Evolutionary conservation across 2,113 vertebrate species (phyloP), one percentile per base, ranked within the genome.

Genomic region (Crocuta crocuta): DNA sequence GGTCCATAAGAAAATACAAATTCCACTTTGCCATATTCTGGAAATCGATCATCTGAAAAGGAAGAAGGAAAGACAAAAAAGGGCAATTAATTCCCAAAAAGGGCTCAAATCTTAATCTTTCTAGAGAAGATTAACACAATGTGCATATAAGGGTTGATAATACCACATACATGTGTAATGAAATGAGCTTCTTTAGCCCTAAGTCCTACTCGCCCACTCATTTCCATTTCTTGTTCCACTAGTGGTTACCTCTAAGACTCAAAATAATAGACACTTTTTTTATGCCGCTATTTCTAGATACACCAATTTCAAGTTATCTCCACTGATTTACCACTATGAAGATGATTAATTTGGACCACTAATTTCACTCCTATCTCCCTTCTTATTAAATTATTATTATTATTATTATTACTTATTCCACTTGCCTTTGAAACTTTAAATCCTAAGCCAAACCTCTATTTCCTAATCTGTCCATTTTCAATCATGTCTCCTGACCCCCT

Each of bases 1-100:
- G 99, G 99, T 31, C 99, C 99, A 0, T 99, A 99, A 45, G 99
- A 99, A 98, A 99, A 99, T 88, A 99, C 99, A 58, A 99, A 99
- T 96, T 99, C 99, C 97, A 99, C 99, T 98, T 99, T 99, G 95
- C 99, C 99, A 1, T 99, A 99, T 98, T 99, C 99, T 0, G 99
- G 99, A 97, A 99, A 99, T 79, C 99, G 99, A 48, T 99, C 99
- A 97, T 99, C 99, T 99, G 98, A n/a, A 79, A 98, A 89, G 91
- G 4, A 23, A 98, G 78, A 98, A 84, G 93, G 71, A 98, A 97
- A 91, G 98, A 74, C 17, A 93, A 96, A 97, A 85, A 83, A 31
- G 31, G 87, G 19, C 66, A 80, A 68, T 48, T 26, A 53, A 80
- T 82, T 65, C 68, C 78, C 79, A 26, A 85, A 95, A 43, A 85